Percentiles rank a stretch among this genome's conserved stretches.
phyloP scores from a whole-genome alignment of 2,888 invertebrate genomes.

The Stegana nigrithorax region DNA sequence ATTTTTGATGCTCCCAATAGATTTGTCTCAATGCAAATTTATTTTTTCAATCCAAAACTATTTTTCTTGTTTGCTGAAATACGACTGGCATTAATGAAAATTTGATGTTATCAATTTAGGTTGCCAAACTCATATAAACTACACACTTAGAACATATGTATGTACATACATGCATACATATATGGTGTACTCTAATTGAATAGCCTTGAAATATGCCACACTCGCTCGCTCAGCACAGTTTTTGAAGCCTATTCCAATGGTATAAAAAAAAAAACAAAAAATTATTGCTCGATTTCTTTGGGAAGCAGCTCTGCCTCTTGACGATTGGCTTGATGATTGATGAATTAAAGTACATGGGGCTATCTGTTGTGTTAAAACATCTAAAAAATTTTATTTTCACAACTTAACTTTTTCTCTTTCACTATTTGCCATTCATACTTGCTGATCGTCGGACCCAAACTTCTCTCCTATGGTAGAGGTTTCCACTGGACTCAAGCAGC shows the following conservation, averaged over 20 bases:
- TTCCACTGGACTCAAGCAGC: too few relatives aligned
- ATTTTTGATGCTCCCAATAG: constrained; percentile 48
- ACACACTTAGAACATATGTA: not conserved
- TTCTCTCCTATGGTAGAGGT: too few relatives aligned
- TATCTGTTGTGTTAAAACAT: too few relatives aligned
- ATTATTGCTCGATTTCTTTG: constrained; percentile 31
- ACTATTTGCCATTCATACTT: too few relatives aligned
- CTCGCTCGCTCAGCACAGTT: constrained; percentile 10
- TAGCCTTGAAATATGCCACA: constrained; percentile 50
- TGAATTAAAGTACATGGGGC: too few relatives aligned
- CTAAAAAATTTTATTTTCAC: too few relatives aligned
- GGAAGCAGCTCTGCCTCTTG: not conserved
- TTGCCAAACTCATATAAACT: constrained; percentile 21
- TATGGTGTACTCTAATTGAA: constrained; percentile 46
- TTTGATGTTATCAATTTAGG: constrained; percentile 51
- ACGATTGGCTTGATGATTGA: too few relatives aligned
- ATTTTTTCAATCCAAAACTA: constrained; percentile 35
- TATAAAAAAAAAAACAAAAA: constrained; percentile 13
- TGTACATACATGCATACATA: too few relatives aligned
- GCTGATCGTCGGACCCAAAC: too few relatives aligned
- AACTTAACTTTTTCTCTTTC: too few relatives aligned
- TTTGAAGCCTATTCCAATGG: constrained; percentile 9
- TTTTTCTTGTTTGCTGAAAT: constrained; percentile 13
- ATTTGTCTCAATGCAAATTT: constrained; percentile 50
- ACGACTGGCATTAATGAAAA: constrained; percentile 4